These are phyloP conservation scores for Dasyprocta punctata DNA, from an alignment of 2,113 vertebrate genomes.

Conservation along the genomic window DNA sequence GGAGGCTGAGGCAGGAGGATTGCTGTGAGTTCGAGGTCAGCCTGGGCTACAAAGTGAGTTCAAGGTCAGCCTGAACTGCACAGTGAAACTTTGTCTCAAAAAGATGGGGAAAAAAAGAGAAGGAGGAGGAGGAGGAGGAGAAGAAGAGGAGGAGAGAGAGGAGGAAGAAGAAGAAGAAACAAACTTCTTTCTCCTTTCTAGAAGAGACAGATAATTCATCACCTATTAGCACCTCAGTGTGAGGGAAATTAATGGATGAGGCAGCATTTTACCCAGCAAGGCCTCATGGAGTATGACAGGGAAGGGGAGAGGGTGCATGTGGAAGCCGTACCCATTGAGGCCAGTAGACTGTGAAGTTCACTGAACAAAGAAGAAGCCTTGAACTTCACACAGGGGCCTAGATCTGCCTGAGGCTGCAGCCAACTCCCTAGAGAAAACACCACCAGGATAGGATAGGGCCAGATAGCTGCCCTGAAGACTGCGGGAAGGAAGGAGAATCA, in stretches of 20 bases:
- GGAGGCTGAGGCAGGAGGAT: too few species aligned
- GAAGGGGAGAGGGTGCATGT: too few species aligned
- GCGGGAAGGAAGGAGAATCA: rapidly evolving
- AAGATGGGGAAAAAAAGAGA: too few species aligned
- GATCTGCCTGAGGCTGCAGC: neutral
- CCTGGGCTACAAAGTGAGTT: too few species aligned
- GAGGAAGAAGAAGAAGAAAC: neutral
- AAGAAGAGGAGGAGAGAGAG: too few species aligned
- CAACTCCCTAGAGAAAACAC: neutral
- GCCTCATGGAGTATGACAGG: neutral
- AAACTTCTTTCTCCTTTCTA: neutral
- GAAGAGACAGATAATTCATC: neutral
- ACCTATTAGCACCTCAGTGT: neutral
- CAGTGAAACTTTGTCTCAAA: too few species aligned
- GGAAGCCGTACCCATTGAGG: neutral
- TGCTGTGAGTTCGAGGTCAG: too few species aligned
- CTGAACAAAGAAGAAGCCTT: neutral
- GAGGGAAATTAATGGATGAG: neutral
- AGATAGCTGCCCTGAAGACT: neutral
- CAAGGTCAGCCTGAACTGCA: too few species aligned
- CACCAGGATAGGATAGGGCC: neutral
- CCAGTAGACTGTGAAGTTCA: neutral
- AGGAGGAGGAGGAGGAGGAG: too few species aligned
- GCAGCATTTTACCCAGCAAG: neutral
- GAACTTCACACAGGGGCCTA: neutral